A percentile compares a stretch with the other conserved stretches of the same genome.
phyloP scores from a whole-genome alignment of 2,113 vertebrate species.

The Polyodon spathula region DNA sequence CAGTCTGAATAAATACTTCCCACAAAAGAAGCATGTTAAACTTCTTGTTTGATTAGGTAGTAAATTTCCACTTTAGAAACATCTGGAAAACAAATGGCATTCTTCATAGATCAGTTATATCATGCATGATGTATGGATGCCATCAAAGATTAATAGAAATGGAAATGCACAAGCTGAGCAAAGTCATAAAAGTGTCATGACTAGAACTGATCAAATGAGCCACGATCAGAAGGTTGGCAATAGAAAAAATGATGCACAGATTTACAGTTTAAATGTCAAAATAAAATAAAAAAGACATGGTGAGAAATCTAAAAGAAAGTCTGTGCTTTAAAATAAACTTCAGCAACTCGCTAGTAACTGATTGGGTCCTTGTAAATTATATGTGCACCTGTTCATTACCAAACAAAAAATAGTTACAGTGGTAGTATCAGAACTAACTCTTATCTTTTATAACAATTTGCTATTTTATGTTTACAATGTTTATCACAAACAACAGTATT shows the following conservation, averaged over 20 bases:
- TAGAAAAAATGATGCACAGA: constrained; percentile 25
- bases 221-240: constrained; percentile 25
- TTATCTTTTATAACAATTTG: too few species aligned
- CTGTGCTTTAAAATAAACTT: too few species aligned
- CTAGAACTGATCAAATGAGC: constrained; percentile 36
- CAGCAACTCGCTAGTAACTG: too few species aligned
- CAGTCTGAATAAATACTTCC: not conserved
- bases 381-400: too few species aligned
- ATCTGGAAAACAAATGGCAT: constrained; percentile 38
- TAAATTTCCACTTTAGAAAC: constrained; percentile 12
- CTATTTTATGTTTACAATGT: too few species aligned
- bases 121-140: constrained; percentile 19
- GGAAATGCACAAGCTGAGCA: constrained; percentile 29
- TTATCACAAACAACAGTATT: too few species aligned
- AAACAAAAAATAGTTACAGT: too few species aligned
- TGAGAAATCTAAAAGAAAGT: constrained; percentile 9
- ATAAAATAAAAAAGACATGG: constrained; percentile 17
- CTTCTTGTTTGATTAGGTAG: constrained; percentile 5
- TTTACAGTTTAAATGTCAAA: constrained; percentile 30
- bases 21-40: not conserved
- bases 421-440: too few species aligned
- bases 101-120: constrained; percentile 29
- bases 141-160: constrained; percentile 31
- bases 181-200: constrained; percentile 29
- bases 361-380: too few species aligned